Evolutionary conservation across 1,140 invertebrate species (phyloP).

Genomic region (Drosophila tsacasi): DNA sequence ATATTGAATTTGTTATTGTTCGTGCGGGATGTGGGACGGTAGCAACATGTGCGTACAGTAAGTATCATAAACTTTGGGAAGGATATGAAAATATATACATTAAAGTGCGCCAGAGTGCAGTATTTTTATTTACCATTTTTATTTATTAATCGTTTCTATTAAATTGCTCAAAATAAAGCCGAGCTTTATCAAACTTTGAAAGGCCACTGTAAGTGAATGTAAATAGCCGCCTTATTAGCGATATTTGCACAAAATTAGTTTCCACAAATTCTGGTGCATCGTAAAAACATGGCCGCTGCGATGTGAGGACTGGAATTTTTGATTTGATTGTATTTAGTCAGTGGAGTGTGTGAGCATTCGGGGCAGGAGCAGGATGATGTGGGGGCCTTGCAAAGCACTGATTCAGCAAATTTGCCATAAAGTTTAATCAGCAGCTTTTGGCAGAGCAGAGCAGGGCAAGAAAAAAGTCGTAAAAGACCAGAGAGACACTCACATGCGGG

Average conservation of each 20-base stretch:
- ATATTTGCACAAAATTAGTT: conserved; percentile 67
- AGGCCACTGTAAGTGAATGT: background rate
- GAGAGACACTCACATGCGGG: conserved; percentile 35
- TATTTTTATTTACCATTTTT: background rate
- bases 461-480: conserved; percentile 49
- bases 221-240: conserved; percentile 51
- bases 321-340: conserved; percentile 62
- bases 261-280: conserved; percentile 41
- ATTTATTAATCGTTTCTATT: background rate
- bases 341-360: conserved; percentile 22
- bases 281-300: conserved; percentile 51
- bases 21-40: background rate
- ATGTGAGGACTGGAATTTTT: conserved; percentile 56
- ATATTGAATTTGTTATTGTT: conserved; percentile 46
- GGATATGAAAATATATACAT: background rate
- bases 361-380: background rate
- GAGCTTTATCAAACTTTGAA: background rate
- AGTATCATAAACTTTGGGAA: conserved; percentile 12
- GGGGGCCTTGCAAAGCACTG: conserved; percentile 46
- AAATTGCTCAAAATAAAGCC: background rate
- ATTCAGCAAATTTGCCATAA: conserved; percentile 83
- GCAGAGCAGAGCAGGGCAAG: conserved; percentile 10
- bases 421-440: conserved; percentile 82
- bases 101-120: background rate
- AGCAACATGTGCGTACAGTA: conserved; percentile 15